Evolutionary conservation across 2,797 vertebrate genomes (phyloP).

Genomic region (Passerculus sandwichensis): DNA sequence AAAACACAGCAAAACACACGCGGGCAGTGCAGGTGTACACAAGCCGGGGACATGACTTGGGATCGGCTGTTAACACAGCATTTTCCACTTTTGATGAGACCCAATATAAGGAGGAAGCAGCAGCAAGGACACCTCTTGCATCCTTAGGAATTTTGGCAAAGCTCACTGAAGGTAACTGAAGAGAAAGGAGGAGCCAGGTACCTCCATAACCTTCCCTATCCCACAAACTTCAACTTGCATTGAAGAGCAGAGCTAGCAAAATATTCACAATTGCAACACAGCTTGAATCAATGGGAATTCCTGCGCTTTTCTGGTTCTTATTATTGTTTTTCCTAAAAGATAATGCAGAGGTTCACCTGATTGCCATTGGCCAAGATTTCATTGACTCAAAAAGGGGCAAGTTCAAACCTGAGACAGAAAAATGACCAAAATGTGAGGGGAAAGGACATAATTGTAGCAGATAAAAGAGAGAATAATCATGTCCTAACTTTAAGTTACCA

Average conservation of each 20-base stretch:
- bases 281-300: background rate
- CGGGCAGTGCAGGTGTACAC: background rate
- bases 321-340: background rate
- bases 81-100: background rate
- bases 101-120: background rate
- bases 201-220: background rate
- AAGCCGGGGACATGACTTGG: background rate
- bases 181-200: background rate
- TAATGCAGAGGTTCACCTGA: background rate
- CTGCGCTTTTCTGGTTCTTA: background rate
- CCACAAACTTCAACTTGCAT: background rate
- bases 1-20: rapidly evolving
- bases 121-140: background rate
- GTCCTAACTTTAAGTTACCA: background rate
- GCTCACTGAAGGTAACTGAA: background rate
- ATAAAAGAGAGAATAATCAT: background rate
- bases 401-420: background rate
- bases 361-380: background rate
- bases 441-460: background rate
- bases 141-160: background rate
- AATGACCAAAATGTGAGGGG: background rate
- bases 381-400: background rate
- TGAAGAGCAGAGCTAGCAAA: background rate
- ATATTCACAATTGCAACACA: background rate
- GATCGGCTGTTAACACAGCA: background rate